Percentiles rank a stretch among this genome's conserved stretches.
These are phyloP conservation scores for Druceiella hillmani DNA, from an alignment of 2,888 invertebrate species.

Conservation along the genomic window DNA sequence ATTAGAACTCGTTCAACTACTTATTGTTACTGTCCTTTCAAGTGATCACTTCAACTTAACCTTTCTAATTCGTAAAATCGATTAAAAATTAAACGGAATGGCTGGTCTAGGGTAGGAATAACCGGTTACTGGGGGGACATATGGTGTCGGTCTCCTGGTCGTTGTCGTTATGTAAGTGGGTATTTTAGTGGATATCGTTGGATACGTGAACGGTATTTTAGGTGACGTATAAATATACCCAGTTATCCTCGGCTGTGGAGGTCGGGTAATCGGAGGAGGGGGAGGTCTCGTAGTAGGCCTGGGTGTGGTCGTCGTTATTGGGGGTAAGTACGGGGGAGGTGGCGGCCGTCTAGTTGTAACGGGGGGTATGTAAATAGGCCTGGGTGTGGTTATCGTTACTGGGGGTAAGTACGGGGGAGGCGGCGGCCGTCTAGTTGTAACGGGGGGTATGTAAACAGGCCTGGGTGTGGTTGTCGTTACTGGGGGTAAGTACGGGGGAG, in stretches of 20 bases:
- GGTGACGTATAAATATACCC: conserved; percentile 32
- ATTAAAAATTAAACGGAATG: conserved; percentile 43
- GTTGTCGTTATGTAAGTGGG: conserved; percentile 6
- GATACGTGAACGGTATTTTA: conserved; percentile 30
- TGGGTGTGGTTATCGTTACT: conserved; percentile 7
- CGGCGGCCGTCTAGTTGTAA: conserved; percentile 6
- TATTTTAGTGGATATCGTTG: conserved; percentile 13
- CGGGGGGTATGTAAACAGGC: too few species aligned
- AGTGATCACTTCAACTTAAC: conserved; percentile 5
- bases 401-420: conserved; percentile 9
- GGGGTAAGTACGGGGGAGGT: conserved; percentile 18
- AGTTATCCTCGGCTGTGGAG: conserved; percentile 27
- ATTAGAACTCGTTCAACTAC: too few species aligned
- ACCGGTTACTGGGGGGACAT: conserved; percentile 38
- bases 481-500: conserved; percentile 22
- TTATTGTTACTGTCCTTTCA: too few species aligned
- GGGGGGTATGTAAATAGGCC: neutral
- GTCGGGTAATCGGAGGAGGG: neutral
- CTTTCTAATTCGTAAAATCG: conserved; percentile 20
- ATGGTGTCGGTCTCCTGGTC: too few species aligned
- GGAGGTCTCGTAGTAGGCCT: neutral
- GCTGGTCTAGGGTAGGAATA: conserved; percentile 44
- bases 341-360: conserved; percentile 16
- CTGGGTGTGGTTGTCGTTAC: neutral
- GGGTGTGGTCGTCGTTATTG: conserved; percentile 10